These are phyloP conservation scores for Rhinopomastus cyanomelas DNA, from an alignment of 2,113 vertebrate genomes.

Conservation along the genomic window DNA sequence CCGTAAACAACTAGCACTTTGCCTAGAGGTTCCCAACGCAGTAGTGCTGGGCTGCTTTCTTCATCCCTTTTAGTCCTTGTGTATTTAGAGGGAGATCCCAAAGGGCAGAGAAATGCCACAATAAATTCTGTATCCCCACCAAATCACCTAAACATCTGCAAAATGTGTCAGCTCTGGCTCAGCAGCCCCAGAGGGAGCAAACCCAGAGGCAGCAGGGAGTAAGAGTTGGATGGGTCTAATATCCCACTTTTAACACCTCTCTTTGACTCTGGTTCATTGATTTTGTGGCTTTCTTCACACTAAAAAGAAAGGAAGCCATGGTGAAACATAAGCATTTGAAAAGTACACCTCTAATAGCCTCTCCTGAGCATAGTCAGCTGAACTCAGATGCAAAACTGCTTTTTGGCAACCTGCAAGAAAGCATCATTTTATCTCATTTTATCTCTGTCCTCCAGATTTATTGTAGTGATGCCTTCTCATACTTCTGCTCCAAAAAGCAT, in stretches of 20 bases:
- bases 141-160: not conserved
- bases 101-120: not conserved
- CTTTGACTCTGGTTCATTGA: not conserved
- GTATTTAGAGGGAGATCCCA: not conserved
- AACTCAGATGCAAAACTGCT: slow-evolving; percentile 54
- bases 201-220: not conserved
- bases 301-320: not conserved
- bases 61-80: not conserved
- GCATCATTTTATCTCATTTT: slow-evolving; percentile 35
- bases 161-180: not conserved
- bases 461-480: not conserved
- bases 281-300: not conserved
- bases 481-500: slow-evolving; percentile 15
- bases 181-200: not conserved
- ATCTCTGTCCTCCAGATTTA: slow-evolving; percentile 41
- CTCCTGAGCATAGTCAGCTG: slow-evolving; percentile 18
- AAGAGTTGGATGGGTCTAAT: not conserved
- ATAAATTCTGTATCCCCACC: not conserved
- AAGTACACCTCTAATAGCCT: not conserved
- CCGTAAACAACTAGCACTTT: not conserved
- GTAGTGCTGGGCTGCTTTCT: not conserved
- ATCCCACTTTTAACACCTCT: not conserved
- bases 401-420: slow-evolving; percentile 42
- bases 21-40: not conserved
- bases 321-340: not conserved